Evolutionary conservation across 2,888 invertebrate genomes (phyloP).

Genomic region (Lochmaea capreae): DNA sequence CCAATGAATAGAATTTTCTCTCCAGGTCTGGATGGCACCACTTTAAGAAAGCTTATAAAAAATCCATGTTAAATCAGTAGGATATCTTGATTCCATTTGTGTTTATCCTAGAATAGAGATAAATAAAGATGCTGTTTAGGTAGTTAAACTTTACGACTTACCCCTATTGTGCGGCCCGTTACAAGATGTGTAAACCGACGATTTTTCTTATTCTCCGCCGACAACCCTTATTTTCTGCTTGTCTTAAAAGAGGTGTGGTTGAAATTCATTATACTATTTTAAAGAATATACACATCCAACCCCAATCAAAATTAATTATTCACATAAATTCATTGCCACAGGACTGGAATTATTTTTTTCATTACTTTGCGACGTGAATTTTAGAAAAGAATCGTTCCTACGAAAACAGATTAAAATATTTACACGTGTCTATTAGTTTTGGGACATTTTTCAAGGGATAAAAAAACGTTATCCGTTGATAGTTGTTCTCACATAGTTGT

Average conservation of each 20-base stretch:
- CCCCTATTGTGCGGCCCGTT: slow-evolving; percentile 54
- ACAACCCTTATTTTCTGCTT: slow-evolving; percentile 53
- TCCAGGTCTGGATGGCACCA: not conserved
- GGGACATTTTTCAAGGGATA: too few species aligned
- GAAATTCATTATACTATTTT: slow-evolving; percentile 43
- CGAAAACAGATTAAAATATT: not conserved
- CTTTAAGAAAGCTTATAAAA: not conserved
- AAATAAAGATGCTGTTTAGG: slow-evolving; percentile 49
- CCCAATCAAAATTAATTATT: slow-evolving; percentile 43
- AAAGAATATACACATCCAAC: slow-evolving; percentile 39
- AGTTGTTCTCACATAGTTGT: too few species aligned
- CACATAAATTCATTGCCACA: slow-evolving; percentile 42
- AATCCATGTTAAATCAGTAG: slow-evolving; percentile 25
- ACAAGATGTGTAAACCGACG: slow-evolving; percentile 56
- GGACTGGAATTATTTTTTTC: slow-evolving; percentile 27
- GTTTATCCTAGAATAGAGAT: slow-evolving; percentile 38
- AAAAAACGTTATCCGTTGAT: too few species aligned
- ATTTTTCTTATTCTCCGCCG: slow-evolving; percentile 51
- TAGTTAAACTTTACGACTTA: slow-evolving; percentile 55
- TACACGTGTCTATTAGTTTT: not conserved
- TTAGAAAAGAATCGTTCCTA: not conserved
- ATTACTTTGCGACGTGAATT: not conserved
- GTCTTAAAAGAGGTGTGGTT: slow-evolving; percentile 48
- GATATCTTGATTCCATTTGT: slow-evolving; percentile 40
- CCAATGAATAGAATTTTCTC: not conserved